A percentile compares a stretch with the other conserved stretches of the same genome.
Evolutionary conservation across 2,113 vertebrate species (phyloP).

Genomic region (Macrotus californicus): DNA sequence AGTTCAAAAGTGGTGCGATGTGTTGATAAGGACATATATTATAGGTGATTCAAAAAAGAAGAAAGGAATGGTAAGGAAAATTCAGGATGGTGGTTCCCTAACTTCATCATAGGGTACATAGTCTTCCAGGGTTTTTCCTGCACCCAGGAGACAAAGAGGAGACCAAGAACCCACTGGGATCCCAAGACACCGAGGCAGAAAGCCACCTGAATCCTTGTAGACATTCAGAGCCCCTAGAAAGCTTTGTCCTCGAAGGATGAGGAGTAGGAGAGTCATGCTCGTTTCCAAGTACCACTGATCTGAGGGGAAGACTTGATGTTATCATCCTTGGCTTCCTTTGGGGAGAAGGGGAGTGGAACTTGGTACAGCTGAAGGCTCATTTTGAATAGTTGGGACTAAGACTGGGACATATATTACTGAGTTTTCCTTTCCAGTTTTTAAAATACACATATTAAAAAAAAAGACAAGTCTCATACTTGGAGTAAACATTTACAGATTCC

Average conservation of each 20-base stretch:
- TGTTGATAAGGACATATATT: background rate
- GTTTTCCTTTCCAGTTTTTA: background rate
- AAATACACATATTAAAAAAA: background rate
- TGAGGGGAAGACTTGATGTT: background rate
- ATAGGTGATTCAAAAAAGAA: background rate
- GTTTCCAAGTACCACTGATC: background rate
- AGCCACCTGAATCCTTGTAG: background rate
- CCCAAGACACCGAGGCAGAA: background rate
- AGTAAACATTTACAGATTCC: background rate
- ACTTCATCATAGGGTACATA: background rate
- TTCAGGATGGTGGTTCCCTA: background rate
- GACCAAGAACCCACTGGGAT: background rate
- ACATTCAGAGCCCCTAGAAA: background rate
- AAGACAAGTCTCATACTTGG: background rate
- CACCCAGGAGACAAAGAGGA: background rate
- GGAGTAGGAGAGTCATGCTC: background rate
- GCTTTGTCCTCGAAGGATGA: background rate
- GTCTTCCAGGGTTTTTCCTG: background rate
- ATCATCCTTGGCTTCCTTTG: background rate
- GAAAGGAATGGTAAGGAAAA: background rate
- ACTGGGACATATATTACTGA: background rate
- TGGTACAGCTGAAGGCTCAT: background rate
- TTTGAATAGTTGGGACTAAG: background rate
- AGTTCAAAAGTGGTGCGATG: background rate
- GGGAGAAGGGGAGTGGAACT: background rate